phyloP scores from a whole-genome alignment of 2,113 vertebrate species.

The Anguilla japonica region DNA sequence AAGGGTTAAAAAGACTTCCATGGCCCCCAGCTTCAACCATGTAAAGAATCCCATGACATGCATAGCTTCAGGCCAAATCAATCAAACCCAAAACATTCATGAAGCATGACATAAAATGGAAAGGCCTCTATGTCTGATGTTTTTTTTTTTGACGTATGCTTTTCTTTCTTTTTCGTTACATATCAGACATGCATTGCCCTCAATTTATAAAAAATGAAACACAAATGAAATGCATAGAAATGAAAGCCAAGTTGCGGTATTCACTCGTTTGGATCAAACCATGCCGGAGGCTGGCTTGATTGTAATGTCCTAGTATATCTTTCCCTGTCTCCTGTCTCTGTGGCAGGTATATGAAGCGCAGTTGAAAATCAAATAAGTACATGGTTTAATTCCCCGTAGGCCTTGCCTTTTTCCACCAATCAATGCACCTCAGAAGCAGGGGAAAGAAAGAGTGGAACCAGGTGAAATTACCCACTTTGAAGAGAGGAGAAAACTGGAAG shows the following conservation, averaged over 20 bases:
- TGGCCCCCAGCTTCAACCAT: not conserved
- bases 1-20: not conserved
- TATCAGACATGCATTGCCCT: not conserved
- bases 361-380: not conserved
- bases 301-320: not conserved
- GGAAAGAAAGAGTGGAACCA: not conserved
- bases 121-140: not conserved
- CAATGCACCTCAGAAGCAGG: not conserved
- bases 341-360: not conserved
- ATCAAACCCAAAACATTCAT: not conserved
- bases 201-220: not conserved
- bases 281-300: not conserved
- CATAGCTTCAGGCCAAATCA: not conserved
- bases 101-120: not conserved
- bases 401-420: constrained; percentile 22
- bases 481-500: not conserved
- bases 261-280: not conserved
- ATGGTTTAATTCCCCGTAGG: not conserved
- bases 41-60: not conserved
- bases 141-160: not conserved
- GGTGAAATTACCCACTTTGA: not conserved
- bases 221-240: not conserved
- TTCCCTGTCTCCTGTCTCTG: not conserved
- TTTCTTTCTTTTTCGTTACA: not conserved
- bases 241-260: not conserved